Conservation (phyloP, 2,797 vertebrate genomes). For the Acanthurus lineatus region DNA sequence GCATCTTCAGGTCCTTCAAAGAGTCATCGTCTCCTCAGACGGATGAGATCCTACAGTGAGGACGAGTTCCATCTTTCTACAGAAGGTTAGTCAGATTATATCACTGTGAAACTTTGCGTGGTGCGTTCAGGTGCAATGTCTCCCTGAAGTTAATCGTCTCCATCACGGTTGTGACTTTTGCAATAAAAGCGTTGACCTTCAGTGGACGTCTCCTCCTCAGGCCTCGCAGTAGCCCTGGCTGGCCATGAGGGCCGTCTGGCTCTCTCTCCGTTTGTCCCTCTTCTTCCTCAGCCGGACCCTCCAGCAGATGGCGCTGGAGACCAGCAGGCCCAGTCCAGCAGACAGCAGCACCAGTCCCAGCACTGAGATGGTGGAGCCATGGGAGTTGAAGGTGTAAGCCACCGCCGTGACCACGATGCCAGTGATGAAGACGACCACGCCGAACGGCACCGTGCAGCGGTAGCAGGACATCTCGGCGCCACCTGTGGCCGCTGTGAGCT, state of each 20-base stretch:
- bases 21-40: not conserved
- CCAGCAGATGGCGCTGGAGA: constrained; percentile 90
- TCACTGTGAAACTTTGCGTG: not conserved
- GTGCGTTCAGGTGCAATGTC: not conserved
- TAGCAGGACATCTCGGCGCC: constrained; percentile 93
- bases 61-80: not conserved
- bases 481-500: constrained; percentile 91
- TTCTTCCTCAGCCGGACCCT: constrained; percentile 84
- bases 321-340: constrained; percentile 88
- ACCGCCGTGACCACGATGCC: constrained; percentile 91
- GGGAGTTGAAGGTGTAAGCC: constrained; percentile 93
- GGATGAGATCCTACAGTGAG: not conserved
- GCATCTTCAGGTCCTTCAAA: not conserved
- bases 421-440: constrained; percentile 90
- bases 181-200: not conserved
- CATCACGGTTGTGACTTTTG: not conserved
- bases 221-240: constrained; percentile 70
- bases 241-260: constrained; percentile 89
- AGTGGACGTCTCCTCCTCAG: constrained; percentile 26
- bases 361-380: constrained; percentile 92
- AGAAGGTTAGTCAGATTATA: no score
- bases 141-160: not conserved
- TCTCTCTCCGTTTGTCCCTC: constrained; percentile 89
- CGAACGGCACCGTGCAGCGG: constrained; percentile 91
- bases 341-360: constrained; percentile 91